Conservation (phyloP, 1,140 invertebrate species). For the Trichoplusia ni region DNA sequence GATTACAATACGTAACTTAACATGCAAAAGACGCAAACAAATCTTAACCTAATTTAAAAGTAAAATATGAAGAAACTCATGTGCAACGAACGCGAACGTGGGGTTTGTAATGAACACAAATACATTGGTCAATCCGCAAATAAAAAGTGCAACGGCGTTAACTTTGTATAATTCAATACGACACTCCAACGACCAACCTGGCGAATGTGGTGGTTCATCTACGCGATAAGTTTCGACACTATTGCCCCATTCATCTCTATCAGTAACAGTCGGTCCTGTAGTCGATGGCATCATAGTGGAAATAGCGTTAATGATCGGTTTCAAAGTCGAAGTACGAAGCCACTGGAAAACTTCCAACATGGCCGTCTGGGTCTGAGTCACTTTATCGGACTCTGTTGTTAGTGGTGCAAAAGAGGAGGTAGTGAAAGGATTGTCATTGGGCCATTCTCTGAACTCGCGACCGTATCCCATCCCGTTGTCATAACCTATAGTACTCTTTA, state of each 20-base stretch:
- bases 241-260: slow-evolving; percentile 75
- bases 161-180: slow-evolving; percentile 59
- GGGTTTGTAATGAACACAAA: slow-evolving; percentile 47
- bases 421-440: slow-evolving; percentile 79
- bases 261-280: slow-evolving; percentile 56
- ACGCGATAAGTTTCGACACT: slow-evolving; percentile 75
- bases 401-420: slow-evolving; percentile 72
- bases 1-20: background rate
- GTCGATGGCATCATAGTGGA: slow-evolving; percentile 63
- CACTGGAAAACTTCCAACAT: slow-evolving; percentile 81
- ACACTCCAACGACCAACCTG: slow-evolving; percentile 78
- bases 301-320: slow-evolving; percentile 71
- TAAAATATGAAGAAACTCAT: slow-evolving; percentile 26
- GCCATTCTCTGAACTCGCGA: slow-evolving; percentile 72
- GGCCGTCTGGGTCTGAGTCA: slow-evolving; percentile 73
- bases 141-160: slow-evolving; percentile 67
- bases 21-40: slow-evolving; percentile 29
- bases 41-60: slow-evolving; percentile 35
- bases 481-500: slow-evolving; percentile 76
- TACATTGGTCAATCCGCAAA: slow-evolving; percentile 58
- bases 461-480: slow-evolving; percentile 58
- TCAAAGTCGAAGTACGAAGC: slow-evolving; percentile 75
- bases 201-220: slow-evolving; percentile 77
- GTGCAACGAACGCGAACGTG: slow-evolving; percentile 46
- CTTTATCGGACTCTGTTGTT: slow-evolving; percentile 70